Conservation (phyloP, 2,888 invertebrate genomes). For the Drosophila prostipennis region DNA sequence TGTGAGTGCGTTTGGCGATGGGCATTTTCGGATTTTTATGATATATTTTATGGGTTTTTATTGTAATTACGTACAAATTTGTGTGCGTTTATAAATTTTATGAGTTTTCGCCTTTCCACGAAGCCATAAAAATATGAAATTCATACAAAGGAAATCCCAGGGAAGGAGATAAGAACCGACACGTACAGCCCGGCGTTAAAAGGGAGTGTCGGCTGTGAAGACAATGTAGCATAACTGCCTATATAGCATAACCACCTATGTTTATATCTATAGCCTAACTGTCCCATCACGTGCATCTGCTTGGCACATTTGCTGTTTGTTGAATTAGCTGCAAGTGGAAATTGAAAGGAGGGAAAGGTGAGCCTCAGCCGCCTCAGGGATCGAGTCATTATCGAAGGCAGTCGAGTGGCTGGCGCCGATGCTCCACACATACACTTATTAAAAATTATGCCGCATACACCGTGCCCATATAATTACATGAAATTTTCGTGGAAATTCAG, state of each 20-base stretch:
- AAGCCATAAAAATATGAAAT: conserved; percentile 73
- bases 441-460: conserved; percentile 42
- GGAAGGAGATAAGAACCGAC: conserved; percentile 32
- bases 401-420: conserved; percentile 58
- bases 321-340: conserved; percentile 25
- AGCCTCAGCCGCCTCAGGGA: neutral
- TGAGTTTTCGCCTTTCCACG: conserved; percentile 61
- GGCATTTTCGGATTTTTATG: conserved; percentile 58
- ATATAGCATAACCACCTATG: neutral
- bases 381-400: conserved; percentile 36
- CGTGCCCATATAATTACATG: conserved; percentile 68
- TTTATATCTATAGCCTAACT: conserved; percentile 6
- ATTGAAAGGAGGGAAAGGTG: conserved; percentile 26
- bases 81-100: conserved; percentile 62
- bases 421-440: conserved; percentile 28
- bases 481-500: conserved; percentile 76
- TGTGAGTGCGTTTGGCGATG: conserved; percentile 26
- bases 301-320: conserved; percentile 35
- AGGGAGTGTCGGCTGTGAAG: conserved; percentile 54
- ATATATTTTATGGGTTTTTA: conserved; percentile 74
- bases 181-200: conserved; percentile 29
- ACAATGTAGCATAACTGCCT: conserved; percentile 10
- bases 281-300: conserved; percentile 28
- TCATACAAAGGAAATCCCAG: conserved; percentile 26
- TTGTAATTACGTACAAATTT: conserved; percentile 79